phyloP scores from a whole-genome alignment of 1,140 invertebrate species.

The Penaeus vannamei region DNA sequence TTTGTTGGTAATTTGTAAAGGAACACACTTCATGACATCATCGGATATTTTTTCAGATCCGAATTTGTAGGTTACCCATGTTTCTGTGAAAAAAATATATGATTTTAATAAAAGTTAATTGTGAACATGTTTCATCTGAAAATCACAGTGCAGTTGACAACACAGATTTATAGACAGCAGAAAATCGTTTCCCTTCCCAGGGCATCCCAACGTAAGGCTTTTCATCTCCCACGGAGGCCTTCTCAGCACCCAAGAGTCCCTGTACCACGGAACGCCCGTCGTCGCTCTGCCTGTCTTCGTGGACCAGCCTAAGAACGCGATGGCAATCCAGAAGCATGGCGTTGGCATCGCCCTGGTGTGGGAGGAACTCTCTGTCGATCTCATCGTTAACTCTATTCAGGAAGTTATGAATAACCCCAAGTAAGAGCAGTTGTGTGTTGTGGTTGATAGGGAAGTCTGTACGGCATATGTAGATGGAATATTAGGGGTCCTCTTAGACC shows the following conservation, averaged over 20 bases:
- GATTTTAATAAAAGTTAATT: no score
- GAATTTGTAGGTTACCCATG: no score
- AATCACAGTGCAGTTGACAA: no score
- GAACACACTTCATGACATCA: no score
- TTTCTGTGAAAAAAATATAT: no score
- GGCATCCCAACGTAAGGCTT: conserved; percentile 78
- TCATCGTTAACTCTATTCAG: conserved; percentile 7
- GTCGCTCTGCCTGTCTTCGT: conserved; percentile 81
- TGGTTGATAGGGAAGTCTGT: not conserved
- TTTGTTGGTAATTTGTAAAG: no score
- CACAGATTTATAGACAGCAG: no score
- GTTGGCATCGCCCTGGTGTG: not conserved
- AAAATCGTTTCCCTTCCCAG: conserved; percentile 71
- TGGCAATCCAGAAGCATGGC: no score
- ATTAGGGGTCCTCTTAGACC: no score
- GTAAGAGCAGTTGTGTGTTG: not conserved
- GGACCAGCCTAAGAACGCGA: conserved; percentile 75
- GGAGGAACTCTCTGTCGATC: not conserved
- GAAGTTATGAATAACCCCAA: not conserved
- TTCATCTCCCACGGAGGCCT: conserved; percentile 52
- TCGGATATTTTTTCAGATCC: no score
- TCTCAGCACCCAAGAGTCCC: conserved; percentile 79
- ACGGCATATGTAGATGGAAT: not conserved
- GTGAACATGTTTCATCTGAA: no score
- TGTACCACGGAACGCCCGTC: conserved; percentile 82